Base-by-base conservation (phyloP, 2,888 invertebrate genomes). In the Sarcophaga subvicina region DNA sequence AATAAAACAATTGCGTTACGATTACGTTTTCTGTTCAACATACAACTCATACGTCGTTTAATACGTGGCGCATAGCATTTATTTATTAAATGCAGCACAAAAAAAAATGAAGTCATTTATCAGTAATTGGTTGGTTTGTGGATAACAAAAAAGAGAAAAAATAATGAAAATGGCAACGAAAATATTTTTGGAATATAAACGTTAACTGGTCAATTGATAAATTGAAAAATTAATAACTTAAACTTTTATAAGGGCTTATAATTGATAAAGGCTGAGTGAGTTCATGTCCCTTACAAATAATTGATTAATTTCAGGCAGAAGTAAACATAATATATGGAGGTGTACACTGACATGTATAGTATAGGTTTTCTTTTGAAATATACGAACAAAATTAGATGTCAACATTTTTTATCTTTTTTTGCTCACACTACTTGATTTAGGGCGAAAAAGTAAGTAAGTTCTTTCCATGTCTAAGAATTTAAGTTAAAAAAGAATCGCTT, bases 141-240 rank as follows among this genome's bases (percentile, higher is more conserved):
- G 12, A 54, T 0, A 54, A 1, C 0, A 14, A 54, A 37, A 37
- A 37, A 8, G 6, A 37, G 1, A 37, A 37, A 8, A 20, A 20
- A 20, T 20, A 37, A 37, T 0, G 37, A 37, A 37, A 37, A 37
- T 37, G 37, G 37, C 37, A 37, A 37, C 37, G 37, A 8, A 37
- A 37, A 37, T 37, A 37, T 37, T 37, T 2, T 37, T 37, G 37
- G 37, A 37, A 37, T 8, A 73, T 63, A 54, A 83, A 83, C 63
- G 69, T 73, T 83, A 67, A 69, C 67, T 79, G 78, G 63, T 47
- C 45, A 83, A 83, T 83, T 79, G 59, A 63, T 79, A 73, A 79
- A 75, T 49, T 49, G 22, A 49, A 63, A 64, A 73, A 72, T 59
- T 25, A 63, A 78, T 78, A 64, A 67, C 66, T 59, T 37, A 69